These are phyloP conservation scores for Spheniscus humboldti DNA, from an alignment of 2,797 vertebrate genomes.

Conservation along the genomic window DNA sequence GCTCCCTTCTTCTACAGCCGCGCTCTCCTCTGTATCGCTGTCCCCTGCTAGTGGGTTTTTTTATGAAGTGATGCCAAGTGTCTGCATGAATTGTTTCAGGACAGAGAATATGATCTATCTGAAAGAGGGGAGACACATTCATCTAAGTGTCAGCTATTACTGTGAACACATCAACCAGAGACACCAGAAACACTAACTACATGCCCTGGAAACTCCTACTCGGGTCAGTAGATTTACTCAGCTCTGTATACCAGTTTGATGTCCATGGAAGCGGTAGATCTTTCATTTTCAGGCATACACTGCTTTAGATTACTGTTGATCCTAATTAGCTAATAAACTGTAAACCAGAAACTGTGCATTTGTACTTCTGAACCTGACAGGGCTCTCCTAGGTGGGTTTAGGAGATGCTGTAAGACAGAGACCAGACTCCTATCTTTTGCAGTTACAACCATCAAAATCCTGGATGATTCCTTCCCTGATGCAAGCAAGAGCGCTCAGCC, in stretches of 20 bases:
- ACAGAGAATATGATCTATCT: not conserved
- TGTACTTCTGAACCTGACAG: not conserved
- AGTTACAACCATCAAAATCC: not conserved
- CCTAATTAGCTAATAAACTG: not conserved
- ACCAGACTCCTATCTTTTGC: not conserved
- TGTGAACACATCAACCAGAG: not conserved
- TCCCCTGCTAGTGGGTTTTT: not conserved
- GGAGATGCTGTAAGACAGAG: not conserved
- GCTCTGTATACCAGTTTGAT: not conserved
- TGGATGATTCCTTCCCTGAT: not conserved
- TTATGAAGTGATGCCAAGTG: not conserved
- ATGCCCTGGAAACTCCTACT: not conserved
- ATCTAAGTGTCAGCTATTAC: not conserved
- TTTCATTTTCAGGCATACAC: not conserved
- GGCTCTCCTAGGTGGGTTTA: not conserved
- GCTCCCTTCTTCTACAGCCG: not conserved
- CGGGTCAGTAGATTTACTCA: not conserved
- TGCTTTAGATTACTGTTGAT: not conserved
- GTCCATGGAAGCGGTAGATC: not conserved
- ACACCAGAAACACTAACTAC: not conserved
- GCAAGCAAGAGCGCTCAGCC: not conserved
- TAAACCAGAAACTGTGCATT: not conserved
- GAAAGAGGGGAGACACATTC: not conserved
- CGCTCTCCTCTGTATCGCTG: not conserved
- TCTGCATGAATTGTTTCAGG: not conserved